Evolutionary conservation across 2,888 invertebrate species (phyloP).

Genomic region (Bibio marci): DNA sequence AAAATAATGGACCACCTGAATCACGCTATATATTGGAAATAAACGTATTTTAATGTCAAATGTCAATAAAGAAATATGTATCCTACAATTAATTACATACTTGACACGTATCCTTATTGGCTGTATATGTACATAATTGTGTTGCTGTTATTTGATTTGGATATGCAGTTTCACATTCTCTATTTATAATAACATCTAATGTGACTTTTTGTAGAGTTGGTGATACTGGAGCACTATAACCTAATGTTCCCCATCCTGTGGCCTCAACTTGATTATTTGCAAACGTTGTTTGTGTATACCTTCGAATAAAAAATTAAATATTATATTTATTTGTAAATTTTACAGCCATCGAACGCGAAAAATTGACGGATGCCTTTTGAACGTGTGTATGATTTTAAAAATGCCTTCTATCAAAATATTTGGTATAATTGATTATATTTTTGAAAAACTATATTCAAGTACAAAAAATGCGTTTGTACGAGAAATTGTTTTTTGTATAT

Average conservation of each 20-base stretch:
- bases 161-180: constrained; percentile 25
- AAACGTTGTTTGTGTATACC: constrained; percentile 6
- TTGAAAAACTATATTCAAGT: too few species aligned
- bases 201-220: constrained; percentile 32
- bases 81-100: too few species aligned
- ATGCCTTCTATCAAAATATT: too few species aligned
- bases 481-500: too few species aligned
- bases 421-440: too few species aligned
- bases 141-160: constrained; percentile 11
- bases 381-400: too few species aligned
- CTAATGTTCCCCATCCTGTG: constrained; percentile 39
- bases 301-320: not conserved
- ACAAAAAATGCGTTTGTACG: too few species aligned
- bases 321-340: not conserved
- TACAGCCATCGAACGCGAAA: not conserved
- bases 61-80: too few species aligned
- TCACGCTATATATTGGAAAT: too few species aligned
- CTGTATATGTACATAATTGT: constrained; percentile 32
- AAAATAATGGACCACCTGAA: constrained; percentile 37
- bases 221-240: constrained; percentile 34
- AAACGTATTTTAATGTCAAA: too few species aligned
- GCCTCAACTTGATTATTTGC: constrained; percentile 12
- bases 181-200: constrained; percentile 29
- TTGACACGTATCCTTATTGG: constrained; percentile 35
- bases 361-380: too few species aligned